A percentile compares a stretch with the other conserved stretches of the same genome.
Evolutionary conservation across 2,113 vertebrate species (phyloP).

Genomic region (Neoarius graeffei): DNA sequence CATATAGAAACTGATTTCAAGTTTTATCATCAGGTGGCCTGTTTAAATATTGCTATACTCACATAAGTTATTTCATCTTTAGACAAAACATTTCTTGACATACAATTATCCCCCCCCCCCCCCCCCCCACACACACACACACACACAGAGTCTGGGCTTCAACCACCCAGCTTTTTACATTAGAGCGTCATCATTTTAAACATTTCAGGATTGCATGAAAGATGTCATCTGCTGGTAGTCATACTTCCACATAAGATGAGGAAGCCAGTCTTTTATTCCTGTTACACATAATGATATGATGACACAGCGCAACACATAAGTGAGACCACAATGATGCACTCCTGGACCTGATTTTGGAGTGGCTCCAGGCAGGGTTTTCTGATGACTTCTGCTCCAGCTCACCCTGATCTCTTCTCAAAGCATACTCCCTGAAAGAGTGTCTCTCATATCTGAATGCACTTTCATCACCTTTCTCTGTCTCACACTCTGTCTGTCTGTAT

Average conservation of each 20-base stretch:
- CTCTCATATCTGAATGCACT: not conserved
- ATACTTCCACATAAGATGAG: not conserved
- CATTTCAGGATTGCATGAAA: slow-evolving; percentile 1
- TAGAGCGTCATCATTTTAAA: not conserved
- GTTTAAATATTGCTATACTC: not conserved
- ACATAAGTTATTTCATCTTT: not conserved
- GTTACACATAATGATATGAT: not conserved
- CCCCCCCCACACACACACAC: not conserved
- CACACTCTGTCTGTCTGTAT: not conserved
- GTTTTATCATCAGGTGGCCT: not conserved
- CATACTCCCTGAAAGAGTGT: not conserved
- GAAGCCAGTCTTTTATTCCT: not conserved
- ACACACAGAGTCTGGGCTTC: not conserved
- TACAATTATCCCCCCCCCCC: too few species aligned
- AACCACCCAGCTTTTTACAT: not conserved
- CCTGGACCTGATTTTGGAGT: not conserved
- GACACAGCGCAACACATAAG: not conserved
- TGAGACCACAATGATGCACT: not conserved
- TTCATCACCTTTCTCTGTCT: not conserved
- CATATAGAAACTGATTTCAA: not conserved
- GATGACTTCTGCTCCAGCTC: slow-evolving; percentile 3
- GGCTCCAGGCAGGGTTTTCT: not conserved
- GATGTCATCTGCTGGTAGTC: not conserved
- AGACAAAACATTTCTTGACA: not conserved
- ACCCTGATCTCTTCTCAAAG: not conserved